Evolutionary conservation across 2,888 invertebrate species (phyloP).

Genomic region (Escarpia spicata): DNA sequence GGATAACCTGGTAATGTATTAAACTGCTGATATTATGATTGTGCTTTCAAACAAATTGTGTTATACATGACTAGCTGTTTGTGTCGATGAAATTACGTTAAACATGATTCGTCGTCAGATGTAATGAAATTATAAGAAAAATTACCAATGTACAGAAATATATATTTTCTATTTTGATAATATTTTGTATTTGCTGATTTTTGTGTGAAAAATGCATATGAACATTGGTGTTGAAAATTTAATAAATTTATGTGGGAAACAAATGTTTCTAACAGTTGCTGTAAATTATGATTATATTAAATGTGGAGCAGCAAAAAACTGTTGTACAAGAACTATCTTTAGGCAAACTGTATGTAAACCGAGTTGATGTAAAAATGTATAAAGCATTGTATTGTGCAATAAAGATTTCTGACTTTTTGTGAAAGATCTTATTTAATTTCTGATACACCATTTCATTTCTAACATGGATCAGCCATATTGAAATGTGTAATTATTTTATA

Average conservation of each 20-base stretch:
- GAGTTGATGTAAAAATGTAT: neutral
- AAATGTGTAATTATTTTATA: too few relatives aligned
- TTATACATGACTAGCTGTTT: neutral
- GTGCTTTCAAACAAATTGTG: neutral
- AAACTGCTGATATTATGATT: neutral
- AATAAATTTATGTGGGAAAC: too few relatives aligned
- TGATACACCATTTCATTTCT: neutral
- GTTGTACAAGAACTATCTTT: neutral
- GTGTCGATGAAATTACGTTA: neutral
- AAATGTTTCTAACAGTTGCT: neutral
- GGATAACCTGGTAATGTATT: neutral
- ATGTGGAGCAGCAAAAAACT: neutral
- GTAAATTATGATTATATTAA: neutral
- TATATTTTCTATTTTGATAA: neutral
- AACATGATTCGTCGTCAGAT: neutral
- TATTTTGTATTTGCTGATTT: neutral
- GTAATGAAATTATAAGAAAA: neutral
- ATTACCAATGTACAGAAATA: neutral
- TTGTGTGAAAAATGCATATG: too few relatives aligned
- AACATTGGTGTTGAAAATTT: too few relatives aligned
- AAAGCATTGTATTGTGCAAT: conserved; percentile 13
- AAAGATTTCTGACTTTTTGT: neutral
- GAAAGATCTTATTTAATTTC: neutral
- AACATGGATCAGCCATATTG: neutral
- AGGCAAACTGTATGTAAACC: neutral